phyloP scores from a whole-genome alignment of 1,140 invertebrate species.

The Metopolophium dirhodum region DNA sequence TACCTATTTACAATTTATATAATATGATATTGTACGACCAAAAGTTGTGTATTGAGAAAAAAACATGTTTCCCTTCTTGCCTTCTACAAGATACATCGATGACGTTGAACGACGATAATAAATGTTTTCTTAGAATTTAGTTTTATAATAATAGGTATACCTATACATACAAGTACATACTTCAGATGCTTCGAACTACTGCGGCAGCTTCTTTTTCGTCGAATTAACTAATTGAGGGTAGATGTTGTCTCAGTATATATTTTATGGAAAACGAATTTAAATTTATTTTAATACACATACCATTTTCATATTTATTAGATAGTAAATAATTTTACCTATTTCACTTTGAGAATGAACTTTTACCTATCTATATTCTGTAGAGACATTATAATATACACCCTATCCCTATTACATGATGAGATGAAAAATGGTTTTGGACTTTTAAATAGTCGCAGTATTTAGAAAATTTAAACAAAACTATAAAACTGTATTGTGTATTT shows the following conservation, averaged over 20 bases:
- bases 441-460: not conserved
- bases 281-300: not conserved
- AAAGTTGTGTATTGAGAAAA: not conserved
- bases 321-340: not conserved
- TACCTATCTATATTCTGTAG: not conserved
- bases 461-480: not conserved
- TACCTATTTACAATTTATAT: not conserved
- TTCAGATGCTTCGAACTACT: not conserved
- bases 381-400: not conserved
- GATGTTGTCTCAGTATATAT: not conserved
- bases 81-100: not conserved
- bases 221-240: not conserved
- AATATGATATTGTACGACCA: not conserved
- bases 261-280: not conserved
- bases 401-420: not conserved
- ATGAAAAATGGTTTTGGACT: not conserved
- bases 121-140: slow-evolving; percentile 2
- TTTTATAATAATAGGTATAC: not conserved
- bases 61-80: not conserved
- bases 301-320: not conserved
- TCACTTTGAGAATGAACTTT: not conserved
- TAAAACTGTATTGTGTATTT: not conserved
- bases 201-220: not conserved
- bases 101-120: not conserved
- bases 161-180: not conserved